phyloP scores from a whole-genome alignment of 2,113 vertebrate genomes.

The Nothocercus nigrocapillus region DNA sequence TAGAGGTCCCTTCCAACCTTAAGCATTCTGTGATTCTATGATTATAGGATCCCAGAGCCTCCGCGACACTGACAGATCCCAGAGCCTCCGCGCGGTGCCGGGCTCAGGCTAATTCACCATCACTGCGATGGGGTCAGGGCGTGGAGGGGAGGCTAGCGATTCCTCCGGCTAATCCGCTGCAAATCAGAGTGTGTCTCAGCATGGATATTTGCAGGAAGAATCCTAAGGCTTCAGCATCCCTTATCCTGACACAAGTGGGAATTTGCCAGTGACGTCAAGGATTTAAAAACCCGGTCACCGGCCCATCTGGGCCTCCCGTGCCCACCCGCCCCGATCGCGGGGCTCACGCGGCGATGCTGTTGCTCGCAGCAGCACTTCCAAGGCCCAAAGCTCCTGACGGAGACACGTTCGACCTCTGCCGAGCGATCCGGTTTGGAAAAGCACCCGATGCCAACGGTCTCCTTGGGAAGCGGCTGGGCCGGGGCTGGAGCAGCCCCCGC shows the following conservation, averaged over 20 bases:
- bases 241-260: neutral
- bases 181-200: neutral
- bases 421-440: accelerated
- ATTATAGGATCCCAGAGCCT: no score
- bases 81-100: neutral
- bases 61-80: neutral
- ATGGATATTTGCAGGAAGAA: neutral
- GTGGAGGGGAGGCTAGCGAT: neutral
- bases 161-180: no score
- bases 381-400: neutral
- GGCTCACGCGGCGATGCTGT: neutral
- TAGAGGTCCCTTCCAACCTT: no score
- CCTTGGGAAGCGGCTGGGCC: neutral
- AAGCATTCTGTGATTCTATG: no score
- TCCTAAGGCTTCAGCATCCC: neutral
- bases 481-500: neutral
- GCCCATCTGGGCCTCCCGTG: neutral
- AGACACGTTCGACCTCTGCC: neutral
- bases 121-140: neutral
- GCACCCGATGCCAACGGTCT: neutral
- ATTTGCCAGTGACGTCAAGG: neutral
- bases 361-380: neutral
- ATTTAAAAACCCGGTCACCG: neutral
- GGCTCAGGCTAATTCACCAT: neutral
- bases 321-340: neutral